A percentile compares a stretch with the other conserved stretches of the same genome.
phyloP scores from a whole-genome alignment of 2,113 vertebrate genomes.

The Ondatra zibethicus region DNA sequence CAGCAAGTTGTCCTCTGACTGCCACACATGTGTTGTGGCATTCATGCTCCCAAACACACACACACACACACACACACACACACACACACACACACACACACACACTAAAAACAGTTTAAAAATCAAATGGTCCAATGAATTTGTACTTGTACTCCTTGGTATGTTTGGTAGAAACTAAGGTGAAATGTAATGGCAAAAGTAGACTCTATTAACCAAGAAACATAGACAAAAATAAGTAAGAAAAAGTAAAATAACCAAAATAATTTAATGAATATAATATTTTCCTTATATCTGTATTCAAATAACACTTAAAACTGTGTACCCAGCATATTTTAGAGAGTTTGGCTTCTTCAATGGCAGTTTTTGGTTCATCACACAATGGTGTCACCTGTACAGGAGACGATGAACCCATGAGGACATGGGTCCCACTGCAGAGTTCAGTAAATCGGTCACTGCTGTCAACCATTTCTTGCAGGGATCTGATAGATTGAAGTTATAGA shows the following conservation, averaged over 20 bases:
- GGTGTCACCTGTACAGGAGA: neutral
- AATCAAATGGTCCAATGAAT: neutral
- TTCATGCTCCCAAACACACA: neutral
- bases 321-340: neutral
- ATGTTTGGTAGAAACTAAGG: slow-evolving; percentile 17
- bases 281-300: slow-evolving; percentile 39
- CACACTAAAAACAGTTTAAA: neutral
- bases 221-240: neutral
- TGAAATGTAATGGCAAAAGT: neutral
- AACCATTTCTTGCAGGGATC: slow-evolving; percentile 52
- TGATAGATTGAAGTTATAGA: slow-evolving; percentile 53
- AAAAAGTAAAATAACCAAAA: neutral
- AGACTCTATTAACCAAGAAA: neutral
- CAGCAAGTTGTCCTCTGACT: neutral
- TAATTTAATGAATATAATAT: neutral
- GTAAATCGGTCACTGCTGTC: slow-evolving; percentile 58
- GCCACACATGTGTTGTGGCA: neutral
- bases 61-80: neutral
- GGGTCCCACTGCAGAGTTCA: neutral
- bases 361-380: neutral
- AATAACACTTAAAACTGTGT: slow-evolving; percentile 38
- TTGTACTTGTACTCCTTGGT: neutral
- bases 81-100: neutral
- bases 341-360: neutral
- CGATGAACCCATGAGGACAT: neutral